Conservation (phyloP, 1,140 invertebrate genomes). For the Microplitis demolitor region DNA sequence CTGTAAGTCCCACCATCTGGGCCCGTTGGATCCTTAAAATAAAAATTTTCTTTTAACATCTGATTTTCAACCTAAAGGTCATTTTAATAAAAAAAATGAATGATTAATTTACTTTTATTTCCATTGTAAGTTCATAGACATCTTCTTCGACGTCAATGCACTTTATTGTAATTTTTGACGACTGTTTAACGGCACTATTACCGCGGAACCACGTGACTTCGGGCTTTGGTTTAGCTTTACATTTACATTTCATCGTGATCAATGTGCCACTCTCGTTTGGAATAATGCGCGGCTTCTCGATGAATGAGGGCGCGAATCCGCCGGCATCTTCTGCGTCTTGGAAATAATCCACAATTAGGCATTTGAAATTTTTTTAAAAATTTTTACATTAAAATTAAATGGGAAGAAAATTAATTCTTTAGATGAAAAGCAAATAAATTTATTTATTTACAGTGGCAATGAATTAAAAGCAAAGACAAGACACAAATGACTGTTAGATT, state of each 20-base stretch:
- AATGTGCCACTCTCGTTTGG: slow-evolving; percentile 94
- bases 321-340: slow-evolving; percentile 86
- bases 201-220: slow-evolving; percentile 90
- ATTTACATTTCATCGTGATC: slow-evolving; percentile 95
- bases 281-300: slow-evolving; percentile 96
- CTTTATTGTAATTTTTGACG: slow-evolving; percentile 84
- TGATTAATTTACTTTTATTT: slow-evolving; percentile 74
- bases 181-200: slow-evolving; percentile 81
- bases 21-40: slow-evolving; percentile 84
- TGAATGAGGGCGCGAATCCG: slow-evolving; percentile 91
- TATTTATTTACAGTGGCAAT: neutral
- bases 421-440: neutral
- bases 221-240: slow-evolving; percentile 90
- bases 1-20: slow-evolving; percentile 96
- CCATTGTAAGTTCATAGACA: slow-evolving; percentile 85
- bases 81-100: neutral
- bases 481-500: neutral
- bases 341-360: slow-evolving; percentile 55
- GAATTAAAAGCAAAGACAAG: neutral
- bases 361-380: neutral
- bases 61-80: neutral
- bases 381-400: neutral
- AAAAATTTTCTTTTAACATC: slow-evolving; percentile 16
- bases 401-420: neutral
- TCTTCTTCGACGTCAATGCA: slow-evolving; percentile 78